phyloP scores from a whole-genome alignment of 2,888 invertebrate genomes.

The Andrena bucephala region DNA sequence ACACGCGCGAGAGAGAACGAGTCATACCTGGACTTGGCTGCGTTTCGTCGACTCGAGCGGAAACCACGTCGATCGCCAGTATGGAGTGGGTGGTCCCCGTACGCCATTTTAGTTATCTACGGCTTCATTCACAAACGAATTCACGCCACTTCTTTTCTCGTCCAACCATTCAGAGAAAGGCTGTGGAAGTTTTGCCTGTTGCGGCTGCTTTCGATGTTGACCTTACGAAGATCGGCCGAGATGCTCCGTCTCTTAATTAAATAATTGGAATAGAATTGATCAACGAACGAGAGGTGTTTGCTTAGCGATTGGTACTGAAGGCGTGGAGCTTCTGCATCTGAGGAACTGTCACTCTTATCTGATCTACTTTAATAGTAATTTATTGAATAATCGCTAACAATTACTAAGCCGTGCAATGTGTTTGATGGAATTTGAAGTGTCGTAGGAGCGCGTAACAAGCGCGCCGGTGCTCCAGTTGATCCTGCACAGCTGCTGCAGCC shows the following conservation, averaged over 20 bases:
- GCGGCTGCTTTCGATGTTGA: background rate
- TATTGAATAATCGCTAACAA: too few species aligned
- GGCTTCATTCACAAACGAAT: background rate
- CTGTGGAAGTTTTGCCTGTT: background rate
- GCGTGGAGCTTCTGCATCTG: too few species aligned
- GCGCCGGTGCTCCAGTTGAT: constrained; percentile 59
- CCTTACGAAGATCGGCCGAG: too few species aligned
- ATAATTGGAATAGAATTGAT: too few species aligned
- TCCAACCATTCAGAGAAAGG: background rate
- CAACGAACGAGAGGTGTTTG: too few species aligned
- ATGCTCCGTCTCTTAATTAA: too few species aligned
- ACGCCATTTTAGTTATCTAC: constrained; percentile 30
- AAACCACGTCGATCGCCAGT: constrained; percentile 24
- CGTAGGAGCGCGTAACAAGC: constrained; percentile 31
- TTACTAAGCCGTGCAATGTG: background rate
- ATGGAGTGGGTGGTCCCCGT: constrained; percentile 50
- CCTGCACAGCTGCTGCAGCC: constrained; percentile 50
- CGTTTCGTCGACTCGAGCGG: constrained; percentile 33
- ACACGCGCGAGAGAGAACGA: constrained; percentile 57
- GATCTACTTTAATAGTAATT: too few species aligned
- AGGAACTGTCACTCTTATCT: too few species aligned
- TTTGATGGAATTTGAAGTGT: constrained; percentile 39
- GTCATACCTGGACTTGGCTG: constrained; percentile 35
- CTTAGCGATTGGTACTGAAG: too few species aligned
- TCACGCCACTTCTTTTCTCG: background rate